Evolutionary conservation across 1,140 invertebrate species (phyloP).

Genomic region (Probaryconus sp.): DNA sequence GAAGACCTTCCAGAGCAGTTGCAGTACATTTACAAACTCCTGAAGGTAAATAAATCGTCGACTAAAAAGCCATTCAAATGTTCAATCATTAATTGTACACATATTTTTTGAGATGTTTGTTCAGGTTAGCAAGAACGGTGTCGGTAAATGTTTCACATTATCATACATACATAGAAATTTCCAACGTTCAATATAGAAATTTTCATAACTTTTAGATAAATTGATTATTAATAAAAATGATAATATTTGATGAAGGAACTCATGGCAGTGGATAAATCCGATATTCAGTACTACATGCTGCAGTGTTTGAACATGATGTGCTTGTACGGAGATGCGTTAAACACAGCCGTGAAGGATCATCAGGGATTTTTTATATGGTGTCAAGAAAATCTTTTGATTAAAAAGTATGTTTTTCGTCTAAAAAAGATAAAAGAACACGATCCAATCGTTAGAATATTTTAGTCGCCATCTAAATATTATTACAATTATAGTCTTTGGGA

Average conservation of each 20-base stretch:
- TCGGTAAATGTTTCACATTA: too few relatives aligned
- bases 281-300: slow-evolving; percentile 95
- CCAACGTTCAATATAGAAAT: too few relatives aligned
- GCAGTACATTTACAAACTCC: slow-evolving; percentile 93
- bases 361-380: slow-evolving; percentile 98
- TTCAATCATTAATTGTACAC: too few relatives aligned
- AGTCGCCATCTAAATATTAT: not conserved
- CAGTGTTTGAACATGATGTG: slow-evolving; percentile 94
- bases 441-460: too few relatives aligned
- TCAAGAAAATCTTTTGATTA: slow-evolving; percentile 96
- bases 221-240: too few relatives aligned
- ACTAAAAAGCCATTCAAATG: too few relatives aligned
- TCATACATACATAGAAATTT: too few relatives aligned
- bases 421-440: too few relatives aligned
- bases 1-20: slow-evolving; percentile 95
- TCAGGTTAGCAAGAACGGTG: too few relatives aligned
- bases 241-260: slow-evolving; percentile 84
- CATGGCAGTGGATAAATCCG: slow-evolving; percentile 89
- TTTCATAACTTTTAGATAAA: too few relatives aligned
- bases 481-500: slow-evolving; percentile 89
- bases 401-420: slow-evolving; percentile 85
- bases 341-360: slow-evolving; percentile 91
- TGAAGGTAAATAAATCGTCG: slow-evolving; percentile 89
- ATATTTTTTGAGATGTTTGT: slow-evolving; percentile 26
- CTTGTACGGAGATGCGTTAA: slow-evolving; percentile 95